Evolutionary conservation across 2,797 vertebrate species (phyloP), one percentile per base, ranked within the genome.

Genomic region (Siniperca scherzeri): DNA sequence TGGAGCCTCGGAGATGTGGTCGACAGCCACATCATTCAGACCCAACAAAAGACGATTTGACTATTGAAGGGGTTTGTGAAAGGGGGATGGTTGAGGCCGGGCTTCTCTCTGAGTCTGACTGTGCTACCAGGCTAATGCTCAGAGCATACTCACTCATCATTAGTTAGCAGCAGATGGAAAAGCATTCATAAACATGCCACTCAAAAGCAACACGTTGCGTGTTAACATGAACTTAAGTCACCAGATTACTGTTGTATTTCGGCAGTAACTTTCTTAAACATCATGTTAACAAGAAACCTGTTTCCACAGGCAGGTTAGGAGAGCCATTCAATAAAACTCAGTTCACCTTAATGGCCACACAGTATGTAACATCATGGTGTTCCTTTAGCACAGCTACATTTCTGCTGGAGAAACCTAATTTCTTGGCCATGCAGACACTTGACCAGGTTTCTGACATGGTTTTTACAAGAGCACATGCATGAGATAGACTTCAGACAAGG

Each of bases 1-100:
- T 70, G 65, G 78, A 72, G 75, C 50, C 66, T 73, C 53, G 17
- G 73, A 81, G 83, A 83, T 27, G 81, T 30, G 48, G 22, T 71
- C 62, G 1, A 78, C 76, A 81, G 53, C 21, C 25, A 38, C 73
- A 71, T 81, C 77, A 64, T 87, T 85, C 77, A 85, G n/a, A 62
- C 30, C 14, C 70, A 81, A 85, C 85, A 80, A 70, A 76, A 48
- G 67, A 68, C 59, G 44, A 46, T 74, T 59, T 70, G 62, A 88
- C 40, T 77, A 22, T 62, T 70, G 12, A 33, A 14, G n/a, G 42
- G 42, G 56, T 57, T 17, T 36, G 53, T n/a, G 42, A 59, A 38
- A 40, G 44, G 22, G 36, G 4, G 44, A 12, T 4, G 61, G n/a
- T 3, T 52, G 56, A 33, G 22, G 42, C 22, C 16, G 0, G 50